Base-by-base conservation (phyloP, 2,888 invertebrate species). In the Polydrusus cervinus region DNA sequence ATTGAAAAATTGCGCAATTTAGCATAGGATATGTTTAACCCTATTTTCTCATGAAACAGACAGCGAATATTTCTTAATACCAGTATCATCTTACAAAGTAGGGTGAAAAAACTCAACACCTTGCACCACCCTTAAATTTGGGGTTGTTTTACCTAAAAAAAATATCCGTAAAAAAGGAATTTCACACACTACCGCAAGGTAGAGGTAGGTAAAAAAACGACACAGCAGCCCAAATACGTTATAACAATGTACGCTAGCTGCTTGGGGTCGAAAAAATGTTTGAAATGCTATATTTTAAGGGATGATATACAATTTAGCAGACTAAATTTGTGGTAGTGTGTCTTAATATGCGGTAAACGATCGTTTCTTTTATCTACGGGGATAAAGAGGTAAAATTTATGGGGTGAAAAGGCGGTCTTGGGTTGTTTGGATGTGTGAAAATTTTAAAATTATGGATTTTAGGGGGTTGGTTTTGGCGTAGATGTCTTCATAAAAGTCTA, bases 341-440 rank as follows among this genome's bases (percentile, higher is more conserved):
- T 83, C 83, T 84, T 86, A 86, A 86, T 86, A 84, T 85, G 86
- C 82, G 86, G 86, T 85, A 85, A 86, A 80, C 34, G 77, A 76
- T 69, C 49, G 51, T 53, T 51, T 45, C 62, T 64, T 74, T 74
- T 40, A 62, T 53, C 20, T 47, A 25, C 16, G 47, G 7, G 43
- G 71, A 34, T 62, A 61, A 71, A 71, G 18, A 64, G 71, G 64
- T 68, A 25, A 30, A 69, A 71, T 71, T 71, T 64, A 71, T 71
- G 61, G 38, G 57, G 57, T 38, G 38, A 14, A 60, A n/a, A 60
- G 57, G 57, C 34, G 38, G 57, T 60, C 57, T 16, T 16, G 16
- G 18, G 57, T 60, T 60, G 38, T 38, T 60, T 18, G 57, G 38
- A 40, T 60, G 57, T 60, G 57, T 60, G 57, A 60, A 60, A 60